Base-by-base conservation (phyloP, 2,113 vertebrate genomes). In the Pyrgilauda ruficollis region DNA sequence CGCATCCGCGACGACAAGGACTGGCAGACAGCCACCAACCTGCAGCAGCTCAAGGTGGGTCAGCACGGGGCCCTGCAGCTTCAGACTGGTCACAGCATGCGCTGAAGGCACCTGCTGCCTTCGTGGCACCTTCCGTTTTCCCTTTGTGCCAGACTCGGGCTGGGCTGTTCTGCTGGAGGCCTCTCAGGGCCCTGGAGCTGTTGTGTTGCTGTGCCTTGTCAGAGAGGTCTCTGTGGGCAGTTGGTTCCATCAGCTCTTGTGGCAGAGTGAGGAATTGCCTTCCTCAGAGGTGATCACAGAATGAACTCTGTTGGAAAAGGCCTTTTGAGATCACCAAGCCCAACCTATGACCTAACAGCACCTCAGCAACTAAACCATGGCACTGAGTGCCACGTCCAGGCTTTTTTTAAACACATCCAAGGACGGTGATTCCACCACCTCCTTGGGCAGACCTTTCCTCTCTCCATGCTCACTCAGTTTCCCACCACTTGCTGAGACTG, bases 1-100 rank as follows among this genome's bases (percentile, higher is more conserved):
- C 98, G 99, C 30, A 98, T 99, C 95, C 98, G 99, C 1, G 98
- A 99, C 4, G 99, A 99, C 97, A 99, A 99, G 85, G 99, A 99
- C 98, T 99, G 99, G 99, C 98, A 98, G 93, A 98, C 94, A 0
- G 99, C 99, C 92, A 99, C 99, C 93, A 99, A 98, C 96, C 97
- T 99, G 77, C 98, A 98, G 50, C 99, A 99, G 94, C 99, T 99
- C 3, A 99, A 98, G 98, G 99, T 99, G 90, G 81, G 82, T 17
- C 13, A 7, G 8, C 6, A 1, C 67, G 2, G 35, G 8, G 2
- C 2, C 5, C 21, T 18, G 15, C 6, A 2, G 62, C 11, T 8
- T 5, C 16, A 23, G 21, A 7, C 35, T 9, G 9, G 1, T 3
- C 2, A 3, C 49, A 23, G 39, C 39, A 0, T 2, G 41, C 8